Evolutionary conservation across 2,888 invertebrate species (phyloP).

Genomic region (Hyposoter dolosus): DNA sequence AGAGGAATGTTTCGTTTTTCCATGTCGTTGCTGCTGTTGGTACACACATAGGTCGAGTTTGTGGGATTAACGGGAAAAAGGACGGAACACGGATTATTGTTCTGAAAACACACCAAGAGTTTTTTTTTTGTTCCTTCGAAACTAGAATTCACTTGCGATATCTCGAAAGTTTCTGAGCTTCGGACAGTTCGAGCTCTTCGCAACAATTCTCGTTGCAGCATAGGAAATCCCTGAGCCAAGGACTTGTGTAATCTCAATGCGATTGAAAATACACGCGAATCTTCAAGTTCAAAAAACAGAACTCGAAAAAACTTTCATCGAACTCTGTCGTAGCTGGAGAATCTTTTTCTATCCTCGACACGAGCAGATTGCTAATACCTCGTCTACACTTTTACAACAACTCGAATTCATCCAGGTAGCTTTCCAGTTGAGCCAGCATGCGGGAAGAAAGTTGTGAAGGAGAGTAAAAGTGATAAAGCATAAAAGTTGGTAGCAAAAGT

Average conservation of each 20-base stretch:
- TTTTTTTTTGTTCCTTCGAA: conserved; percentile 6
- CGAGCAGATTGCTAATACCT: conserved; percentile 19
- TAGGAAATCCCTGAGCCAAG: conserved; percentile 1
- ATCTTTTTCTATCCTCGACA: conserved; percentile 29
- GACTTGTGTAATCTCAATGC: conserved; percentile 40
- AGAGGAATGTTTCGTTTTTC: conserved; percentile 55
- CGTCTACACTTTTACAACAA: neutral
- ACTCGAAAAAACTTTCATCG: conserved; percentile 42
- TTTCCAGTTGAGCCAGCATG: neutral
- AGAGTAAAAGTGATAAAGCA: neutral
- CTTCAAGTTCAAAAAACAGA: neutral
- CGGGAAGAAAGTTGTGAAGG: neutral
- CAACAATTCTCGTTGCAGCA: conserved; percentile 7
- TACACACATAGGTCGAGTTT: conserved; percentile 32
- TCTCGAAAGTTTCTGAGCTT: conserved; percentile 6
- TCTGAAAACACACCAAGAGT: neutral
- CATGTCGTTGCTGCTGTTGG: conserved; percentile 49
- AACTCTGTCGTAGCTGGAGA: conserved; percentile 16
- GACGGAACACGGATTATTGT: neutral
- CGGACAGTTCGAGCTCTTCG: neutral
- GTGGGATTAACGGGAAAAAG: conserved; percentile 50
- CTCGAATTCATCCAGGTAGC: neutral
- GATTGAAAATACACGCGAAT: conserved; percentile 47
- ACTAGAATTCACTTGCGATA: neutral
- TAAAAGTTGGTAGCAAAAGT: neutral